These are phyloP conservation scores for Lepisosteus osseus DNA, from an alignment of 2,113 vertebrate genomes.

Conservation along the genomic window DNA sequence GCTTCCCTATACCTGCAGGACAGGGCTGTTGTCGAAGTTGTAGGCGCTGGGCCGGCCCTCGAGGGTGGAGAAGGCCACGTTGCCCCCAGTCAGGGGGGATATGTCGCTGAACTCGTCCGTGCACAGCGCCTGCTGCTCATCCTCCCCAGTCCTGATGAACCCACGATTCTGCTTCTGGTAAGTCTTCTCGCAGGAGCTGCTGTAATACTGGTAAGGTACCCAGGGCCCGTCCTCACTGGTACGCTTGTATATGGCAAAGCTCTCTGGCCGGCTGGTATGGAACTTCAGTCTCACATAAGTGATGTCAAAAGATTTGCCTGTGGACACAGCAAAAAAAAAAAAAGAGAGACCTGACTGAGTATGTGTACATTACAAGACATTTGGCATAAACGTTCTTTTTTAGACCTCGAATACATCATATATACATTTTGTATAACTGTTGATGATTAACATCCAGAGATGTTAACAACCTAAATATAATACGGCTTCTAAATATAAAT, in stretches of 20 bases:
- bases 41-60: conserved; percentile 92
- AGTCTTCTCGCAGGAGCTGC: conserved; percentile 91
- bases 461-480: too few relatives aligned
- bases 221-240: conserved; percentile 75
- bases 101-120: conserved; percentile 98
- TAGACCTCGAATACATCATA: too few relatives aligned
- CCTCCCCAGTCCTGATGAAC: conserved; percentile 86
- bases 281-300: conserved; percentile 95
- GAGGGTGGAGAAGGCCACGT: conserved; percentile 93
- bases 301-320: conserved; percentile 96
- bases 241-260: conserved; percentile 94
- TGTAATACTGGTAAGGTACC: conserved; percentile 96
- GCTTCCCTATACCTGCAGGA: conserved; percentile 78
- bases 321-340: not conserved
- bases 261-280: conserved; percentile 94
- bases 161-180: conserved; percentile 75
- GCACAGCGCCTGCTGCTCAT: conserved; percentile 92
- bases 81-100: conserved; percentile 91
- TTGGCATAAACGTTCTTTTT: too few relatives aligned
- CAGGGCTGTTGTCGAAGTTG: conserved; percentile 93
- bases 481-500: too few relatives aligned
- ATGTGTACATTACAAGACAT: too few relatives aligned
- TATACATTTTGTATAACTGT: too few relatives aligned
- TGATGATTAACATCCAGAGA: too few relatives aligned
- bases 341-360: too few relatives aligned